phyloP scores from a whole-genome alignment of 2,888 invertebrate species.

The Rhimphoctona megacephalus region DNA sequence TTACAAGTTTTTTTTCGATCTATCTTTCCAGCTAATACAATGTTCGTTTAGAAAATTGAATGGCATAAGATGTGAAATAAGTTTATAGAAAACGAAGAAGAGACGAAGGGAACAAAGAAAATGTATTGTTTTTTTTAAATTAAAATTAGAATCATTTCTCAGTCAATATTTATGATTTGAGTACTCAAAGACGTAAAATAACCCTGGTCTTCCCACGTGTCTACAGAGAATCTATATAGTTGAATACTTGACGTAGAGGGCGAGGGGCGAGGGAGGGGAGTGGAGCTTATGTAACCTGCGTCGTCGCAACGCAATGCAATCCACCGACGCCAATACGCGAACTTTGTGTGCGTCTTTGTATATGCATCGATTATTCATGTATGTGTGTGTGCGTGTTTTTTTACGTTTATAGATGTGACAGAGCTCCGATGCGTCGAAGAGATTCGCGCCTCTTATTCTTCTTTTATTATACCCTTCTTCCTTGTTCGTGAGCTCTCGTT shows the following conservation, averaged over 20 bases:
- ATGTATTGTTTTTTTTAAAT: background rate
- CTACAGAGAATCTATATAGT: conserved; percentile 27
- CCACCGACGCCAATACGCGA: conserved; percentile 48
- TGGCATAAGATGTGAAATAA: background rate
- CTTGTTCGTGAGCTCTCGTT: conserved; percentile 32
- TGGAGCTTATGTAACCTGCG: conserved; percentile 59
- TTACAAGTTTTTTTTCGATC: no score
- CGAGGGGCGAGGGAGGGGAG: background rate
- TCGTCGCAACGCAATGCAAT: conserved; percentile 63
- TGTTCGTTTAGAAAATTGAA: no score
- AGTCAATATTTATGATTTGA: conserved; percentile 14
- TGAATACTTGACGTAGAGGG: conserved; percentile 14
- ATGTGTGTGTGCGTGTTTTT: conserved; percentile 23
- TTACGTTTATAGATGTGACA: background rate
- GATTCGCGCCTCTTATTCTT: conserved; percentile 58
- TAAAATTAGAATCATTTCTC: background rate
- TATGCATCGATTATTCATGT: conserved; percentile 9
- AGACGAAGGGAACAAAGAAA: background rate
- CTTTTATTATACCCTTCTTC: conserved; percentile 36
- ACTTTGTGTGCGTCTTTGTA: conserved; percentile 9
- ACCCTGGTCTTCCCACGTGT: conserved; percentile 15
- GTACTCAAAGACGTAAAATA: conserved; percentile 27
- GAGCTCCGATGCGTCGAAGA: conserved; percentile 61
- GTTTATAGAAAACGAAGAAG: background rate
- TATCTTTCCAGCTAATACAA: no score